Percentiles rank a stretch among this genome's conserved stretches.
Conservation (phyloP, 2,797 vertebrate species). For the Crocidura indochinensis region DNA sequence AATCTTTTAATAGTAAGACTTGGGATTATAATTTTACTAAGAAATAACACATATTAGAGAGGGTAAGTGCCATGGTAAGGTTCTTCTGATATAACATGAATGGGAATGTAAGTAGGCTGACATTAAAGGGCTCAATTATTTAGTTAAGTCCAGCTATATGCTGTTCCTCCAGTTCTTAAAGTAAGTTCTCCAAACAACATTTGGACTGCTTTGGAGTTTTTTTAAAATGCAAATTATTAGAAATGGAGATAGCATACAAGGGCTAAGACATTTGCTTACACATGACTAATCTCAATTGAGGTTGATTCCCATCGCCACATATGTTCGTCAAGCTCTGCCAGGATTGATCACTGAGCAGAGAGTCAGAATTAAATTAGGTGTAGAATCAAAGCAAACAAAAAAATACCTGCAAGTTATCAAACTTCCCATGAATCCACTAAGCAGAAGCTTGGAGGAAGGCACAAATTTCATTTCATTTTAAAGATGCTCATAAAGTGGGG, state of each 20-base stretch:
- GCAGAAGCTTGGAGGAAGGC: not conserved
- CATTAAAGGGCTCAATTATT: not conserved
- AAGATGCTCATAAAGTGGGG: not conserved
- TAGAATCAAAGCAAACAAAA: too few relatives aligned
- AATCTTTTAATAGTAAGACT: not conserved
- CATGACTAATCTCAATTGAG: too few relatives aligned
- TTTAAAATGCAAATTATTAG: constrained; percentile 4
- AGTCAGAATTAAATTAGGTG: too few relatives aligned
- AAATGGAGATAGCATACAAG: too few relatives aligned
- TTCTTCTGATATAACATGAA: not conserved
- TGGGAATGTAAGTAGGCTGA: not conserved
- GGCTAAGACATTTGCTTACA: too few relatives aligned
- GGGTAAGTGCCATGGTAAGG: not conserved
- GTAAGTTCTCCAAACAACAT: not conserved
- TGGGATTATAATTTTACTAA: not conserved
- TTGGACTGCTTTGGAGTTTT: not conserved
- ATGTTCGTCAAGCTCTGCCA: too few relatives aligned
- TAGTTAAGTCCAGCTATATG: not conserved
- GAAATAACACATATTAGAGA: not conserved
- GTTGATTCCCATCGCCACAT: too few relatives aligned
- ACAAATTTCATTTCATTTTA: not conserved
- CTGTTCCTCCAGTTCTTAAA: not conserved
- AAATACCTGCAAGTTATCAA: too few relatives aligned
- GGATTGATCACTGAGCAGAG: too few relatives aligned
- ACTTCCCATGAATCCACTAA: not conserved